A percentile compares a stretch with the other conserved stretches of the same genome.
phyloP scores from a whole-genome alignment of 2,113 vertebrate species.

The Morone chrysops region DNA sequence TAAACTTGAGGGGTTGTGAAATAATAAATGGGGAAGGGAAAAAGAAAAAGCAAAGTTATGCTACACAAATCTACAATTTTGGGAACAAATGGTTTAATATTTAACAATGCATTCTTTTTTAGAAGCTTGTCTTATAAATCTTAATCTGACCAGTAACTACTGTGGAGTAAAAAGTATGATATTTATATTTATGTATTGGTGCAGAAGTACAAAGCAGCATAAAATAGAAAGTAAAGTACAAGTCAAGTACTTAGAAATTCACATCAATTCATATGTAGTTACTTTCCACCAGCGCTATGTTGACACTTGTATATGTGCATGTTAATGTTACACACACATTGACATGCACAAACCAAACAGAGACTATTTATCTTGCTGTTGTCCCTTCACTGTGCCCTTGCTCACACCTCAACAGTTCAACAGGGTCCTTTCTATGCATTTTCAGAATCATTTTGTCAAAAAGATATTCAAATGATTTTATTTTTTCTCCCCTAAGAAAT shows the following conservation, averaged over 20 bases:
- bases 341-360: slow-evolving; percentile 28
- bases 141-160: not conserved
- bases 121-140: not conserved
- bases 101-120: not conserved
- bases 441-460: slow-evolving; percentile 44
- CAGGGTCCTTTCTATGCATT: slow-evolving; percentile 39
- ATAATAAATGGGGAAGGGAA: not conserved
- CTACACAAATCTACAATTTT: no score
- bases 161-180: not conserved
- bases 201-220: no score
- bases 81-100: not conserved
- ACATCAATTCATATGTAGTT: not conserved
- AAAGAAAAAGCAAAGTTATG: not conserved
- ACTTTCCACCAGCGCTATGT: not conserved
- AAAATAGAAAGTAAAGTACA: not conserved
- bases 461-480: slow-evolving; percentile 61
- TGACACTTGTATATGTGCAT: not conserved
- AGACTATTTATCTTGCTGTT: slow-evolving; percentile 38
- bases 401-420: slow-evolving; percentile 29
- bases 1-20: not conserved
- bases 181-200: no score
- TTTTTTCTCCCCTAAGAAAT: slow-evolving; percentile 20
- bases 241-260: not conserved
- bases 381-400: slow-evolving; percentile 33
- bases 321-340: slow-evolving; percentile 21